Evolutionary conservation across 2,888 invertebrate species (phyloP).

Genomic region (Drosophila prostipennis): DNA sequence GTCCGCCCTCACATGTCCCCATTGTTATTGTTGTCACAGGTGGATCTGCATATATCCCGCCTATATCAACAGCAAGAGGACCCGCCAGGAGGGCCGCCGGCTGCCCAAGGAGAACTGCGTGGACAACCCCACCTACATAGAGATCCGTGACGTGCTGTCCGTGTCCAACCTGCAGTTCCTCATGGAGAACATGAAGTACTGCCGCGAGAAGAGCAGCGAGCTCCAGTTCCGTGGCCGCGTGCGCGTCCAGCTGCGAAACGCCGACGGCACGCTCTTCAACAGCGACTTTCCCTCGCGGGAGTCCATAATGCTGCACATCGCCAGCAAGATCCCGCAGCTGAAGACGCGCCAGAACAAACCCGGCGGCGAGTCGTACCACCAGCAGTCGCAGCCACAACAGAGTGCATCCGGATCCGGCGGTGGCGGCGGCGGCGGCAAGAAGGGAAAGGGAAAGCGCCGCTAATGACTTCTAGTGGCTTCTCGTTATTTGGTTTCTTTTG

Average conservation of each 20-base stretch:
- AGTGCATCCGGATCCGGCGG: constrained; percentile 62
- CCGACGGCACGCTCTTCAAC: constrained; percentile 92
- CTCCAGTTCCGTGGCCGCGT: constrained; percentile 93
- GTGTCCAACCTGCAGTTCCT: constrained; percentile 93
- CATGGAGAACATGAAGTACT: constrained; percentile 96
- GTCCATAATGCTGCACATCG: constrained; percentile 90
- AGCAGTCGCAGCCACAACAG: constrained; percentile 58
- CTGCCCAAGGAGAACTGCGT: constrained; percentile 94
- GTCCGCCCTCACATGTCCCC: constrained; percentile 21
- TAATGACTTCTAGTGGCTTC: constrained; percentile 31
- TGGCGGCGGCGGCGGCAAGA: constrained; percentile 79
- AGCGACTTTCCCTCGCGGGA: constrained; percentile 90
- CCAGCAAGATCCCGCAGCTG: constrained; percentile 94
- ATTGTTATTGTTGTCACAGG: constrained; percentile 82
- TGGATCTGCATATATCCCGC: constrained; percentile 99
- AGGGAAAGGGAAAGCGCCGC: constrained; percentile 83
- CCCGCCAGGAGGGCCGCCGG: constrained; percentile 94
- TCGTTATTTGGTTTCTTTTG: constrained; percentile 62
- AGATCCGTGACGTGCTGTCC: constrained; percentile 96
- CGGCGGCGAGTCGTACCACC: constrained; percentile 60
- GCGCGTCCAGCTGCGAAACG: constrained; percentile 95
- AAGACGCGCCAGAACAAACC: constrained; percentile 89
- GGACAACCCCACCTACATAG: constrained; percentile 97
- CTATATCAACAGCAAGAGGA: constrained; percentile 97
- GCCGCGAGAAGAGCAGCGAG: constrained; percentile 96